Base-by-base conservation (phyloP, 2,888 invertebrate genomes). In the Theretra japonica region DNA sequence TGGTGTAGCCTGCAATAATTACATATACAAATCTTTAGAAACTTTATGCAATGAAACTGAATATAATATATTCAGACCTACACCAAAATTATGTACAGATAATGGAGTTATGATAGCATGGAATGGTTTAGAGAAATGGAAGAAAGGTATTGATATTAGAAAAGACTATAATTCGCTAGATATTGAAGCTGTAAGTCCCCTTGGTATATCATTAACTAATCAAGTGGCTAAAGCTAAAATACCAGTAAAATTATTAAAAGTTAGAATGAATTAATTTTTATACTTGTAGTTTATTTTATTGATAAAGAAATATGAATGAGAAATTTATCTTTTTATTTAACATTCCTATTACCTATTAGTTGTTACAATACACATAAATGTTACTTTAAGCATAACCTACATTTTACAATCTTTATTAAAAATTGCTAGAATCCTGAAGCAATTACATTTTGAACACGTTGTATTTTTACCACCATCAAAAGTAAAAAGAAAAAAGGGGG, bases 81-180 rank as follows among this genome's bases (percentile, higher is more conserved):
- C 97, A 0, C 96, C 97, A 56, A 95, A 96, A 81, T 95, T 99
- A 57, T 99, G 99, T 88, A 99, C 98, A 0, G 99, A 99, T 89
- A 99, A 99, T 95, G 99, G 99, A 25, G 96, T 99, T 41, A 99
- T 99, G 99, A 98, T 99, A 84, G 99, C 99, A 48, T 99, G 99
- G 99, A 99, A 99, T 94, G 99, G 98, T 4, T 95, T 98, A 70
- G 99, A 99, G 90, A 97, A 96, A 88, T 97, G 96, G 94, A 90
- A 82, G 74, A 89, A 87, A 72, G 90, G 95, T 25, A 79, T 91
- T 75, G 96, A 96, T 75, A 86, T 96, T 75, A 79, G 91, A 69
- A 90, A 83, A 75, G 95, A 97, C 86, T 93, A 97, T 70, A 95
- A 96, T 74, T 86, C 91, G 70, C 91, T 98, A 60, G 95, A 96